Evolutionary conservation across 2,113 vertebrate species (phyloP).

Genomic region (Pandion haliaetus): DNA sequence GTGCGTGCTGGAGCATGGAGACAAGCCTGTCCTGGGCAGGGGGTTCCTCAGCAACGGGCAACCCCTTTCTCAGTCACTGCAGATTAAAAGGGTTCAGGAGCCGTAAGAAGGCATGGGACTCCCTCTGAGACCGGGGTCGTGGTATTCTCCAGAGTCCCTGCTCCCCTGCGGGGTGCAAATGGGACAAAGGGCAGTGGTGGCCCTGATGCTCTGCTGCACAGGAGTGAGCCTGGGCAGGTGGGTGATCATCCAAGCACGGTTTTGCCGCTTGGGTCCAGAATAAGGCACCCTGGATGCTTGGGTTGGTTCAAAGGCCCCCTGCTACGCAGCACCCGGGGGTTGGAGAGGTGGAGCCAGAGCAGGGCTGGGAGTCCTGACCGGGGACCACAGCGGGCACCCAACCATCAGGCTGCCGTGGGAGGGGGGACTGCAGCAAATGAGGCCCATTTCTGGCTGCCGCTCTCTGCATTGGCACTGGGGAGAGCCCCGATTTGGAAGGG

Average conservation of each 20-base stretch:
- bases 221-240: not conserved
- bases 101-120: not conserved
- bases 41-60: not conserved
- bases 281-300: accelerated
- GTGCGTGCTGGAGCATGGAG: not conserved
- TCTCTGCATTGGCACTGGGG: too few species aligned
- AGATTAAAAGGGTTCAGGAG: not conserved
- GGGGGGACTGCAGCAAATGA: not conserved
- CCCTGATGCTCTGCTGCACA: not conserved
- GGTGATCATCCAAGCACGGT: accelerated
- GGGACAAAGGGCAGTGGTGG: not conserved
- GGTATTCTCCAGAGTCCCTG: not conserved
- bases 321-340: too few species aligned
- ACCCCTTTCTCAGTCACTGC: not conserved
- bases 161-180: not conserved
- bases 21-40: not conserved
- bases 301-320: not conserved
- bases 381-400: not conserved
- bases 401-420: accelerated
- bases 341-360: not conserved
- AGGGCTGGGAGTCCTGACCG: not conserved
- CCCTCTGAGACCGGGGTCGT: accelerated
- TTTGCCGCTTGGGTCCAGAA: not conserved
- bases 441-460: not conserved
- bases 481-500: not conserved